phyloP scores from a whole-genome alignment of 2,797 vertebrate genomes.

The Dermochelys coriacea region DNA sequence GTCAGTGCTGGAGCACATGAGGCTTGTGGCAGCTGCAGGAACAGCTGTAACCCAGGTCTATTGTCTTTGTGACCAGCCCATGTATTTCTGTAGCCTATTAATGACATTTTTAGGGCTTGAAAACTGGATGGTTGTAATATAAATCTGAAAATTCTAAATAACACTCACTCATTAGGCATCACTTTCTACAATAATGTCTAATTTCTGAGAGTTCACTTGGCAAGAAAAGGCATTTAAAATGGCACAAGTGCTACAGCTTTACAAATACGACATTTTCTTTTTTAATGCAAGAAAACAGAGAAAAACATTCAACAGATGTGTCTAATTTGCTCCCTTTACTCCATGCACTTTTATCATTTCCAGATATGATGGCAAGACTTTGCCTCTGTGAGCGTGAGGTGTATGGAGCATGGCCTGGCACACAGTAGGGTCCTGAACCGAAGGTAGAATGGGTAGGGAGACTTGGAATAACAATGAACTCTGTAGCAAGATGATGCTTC shows the following conservation, averaged over 20 bases:
- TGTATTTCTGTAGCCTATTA: slow-evolving; percentile 59
- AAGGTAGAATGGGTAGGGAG: background rate
- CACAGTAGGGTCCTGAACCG: background rate
- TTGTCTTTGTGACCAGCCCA: slow-evolving; percentile 67
- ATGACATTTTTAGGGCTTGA: slow-evolving; percentile 60
- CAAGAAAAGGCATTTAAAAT: slow-evolving; percentile 62
- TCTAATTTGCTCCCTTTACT: slow-evolving; percentile 65
- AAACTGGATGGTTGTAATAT: slow-evolving; percentile 45
- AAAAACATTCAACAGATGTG: slow-evolving; percentile 71
- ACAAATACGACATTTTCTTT: slow-evolving; percentile 57
- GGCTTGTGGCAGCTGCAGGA: slow-evolving; percentile 79
- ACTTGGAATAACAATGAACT: background rate
- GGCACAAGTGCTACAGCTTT: slow-evolving; percentile 64
- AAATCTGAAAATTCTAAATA: slow-evolving; percentile 73
- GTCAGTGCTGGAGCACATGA: slow-evolving; percentile 59
- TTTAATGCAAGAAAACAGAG: slow-evolving; percentile 57
- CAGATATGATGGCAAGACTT: slow-evolving; percentile 4
- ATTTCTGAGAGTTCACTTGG: slow-evolving; percentile 79
- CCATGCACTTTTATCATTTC: slow-evolving; percentile 24
- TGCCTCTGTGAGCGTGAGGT: background rate
- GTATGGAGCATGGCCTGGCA: background rate
- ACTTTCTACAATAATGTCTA: slow-evolving; percentile 74
- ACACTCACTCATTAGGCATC: slow-evolving; percentile 74
- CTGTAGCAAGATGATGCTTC: background rate
- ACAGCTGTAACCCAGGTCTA: slow-evolving; percentile 72